Conservation (phyloP, 2,888 invertebrate species). For the Eupithecia insigniata region DNA sequence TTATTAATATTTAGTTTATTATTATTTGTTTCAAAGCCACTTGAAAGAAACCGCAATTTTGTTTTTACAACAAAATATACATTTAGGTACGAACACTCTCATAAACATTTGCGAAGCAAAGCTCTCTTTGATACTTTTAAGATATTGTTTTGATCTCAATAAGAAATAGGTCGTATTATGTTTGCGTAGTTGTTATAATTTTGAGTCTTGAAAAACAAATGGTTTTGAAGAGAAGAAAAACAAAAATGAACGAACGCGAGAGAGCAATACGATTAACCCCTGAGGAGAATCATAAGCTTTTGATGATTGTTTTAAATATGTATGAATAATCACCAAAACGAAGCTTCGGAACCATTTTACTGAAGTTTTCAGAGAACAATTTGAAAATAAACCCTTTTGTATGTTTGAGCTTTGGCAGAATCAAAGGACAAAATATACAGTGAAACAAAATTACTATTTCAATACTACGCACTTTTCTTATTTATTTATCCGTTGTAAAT, state of each 20-base stretch:
- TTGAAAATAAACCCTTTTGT: background rate
- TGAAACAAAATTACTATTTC: too few relatives aligned
- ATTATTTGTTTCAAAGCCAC: background rate
- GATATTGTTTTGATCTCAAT: constrained; percentile 40
- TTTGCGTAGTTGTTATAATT: constrained; percentile 3
- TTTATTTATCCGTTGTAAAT: background rate
- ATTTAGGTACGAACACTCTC: constrained; percentile 1
- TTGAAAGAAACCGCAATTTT: background rate
- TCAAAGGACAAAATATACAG: too few relatives aligned
- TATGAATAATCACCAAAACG: background rate
- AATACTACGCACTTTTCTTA: too few relatives aligned
- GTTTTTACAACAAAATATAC: constrained; percentile 1
- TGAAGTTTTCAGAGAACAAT: background rate
- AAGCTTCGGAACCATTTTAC: background rate
- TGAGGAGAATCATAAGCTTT: background rate
- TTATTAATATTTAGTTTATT: background rate
- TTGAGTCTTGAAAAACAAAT: constrained; percentile 23
- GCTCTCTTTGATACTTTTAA: constrained; percentile 25
- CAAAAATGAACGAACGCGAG: background rate
- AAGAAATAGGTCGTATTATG: constrained; percentile 40
- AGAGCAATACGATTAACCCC: background rate
- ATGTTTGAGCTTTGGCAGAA: too few relatives aligned
- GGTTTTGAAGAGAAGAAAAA: constrained; percentile 17
- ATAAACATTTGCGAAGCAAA: constrained; percentile 8
- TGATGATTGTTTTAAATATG: background rate